Evolutionary conservation across 1,140 invertebrate genomes (phyloP).

Genomic region (Ridgeia piscesae): DNA sequence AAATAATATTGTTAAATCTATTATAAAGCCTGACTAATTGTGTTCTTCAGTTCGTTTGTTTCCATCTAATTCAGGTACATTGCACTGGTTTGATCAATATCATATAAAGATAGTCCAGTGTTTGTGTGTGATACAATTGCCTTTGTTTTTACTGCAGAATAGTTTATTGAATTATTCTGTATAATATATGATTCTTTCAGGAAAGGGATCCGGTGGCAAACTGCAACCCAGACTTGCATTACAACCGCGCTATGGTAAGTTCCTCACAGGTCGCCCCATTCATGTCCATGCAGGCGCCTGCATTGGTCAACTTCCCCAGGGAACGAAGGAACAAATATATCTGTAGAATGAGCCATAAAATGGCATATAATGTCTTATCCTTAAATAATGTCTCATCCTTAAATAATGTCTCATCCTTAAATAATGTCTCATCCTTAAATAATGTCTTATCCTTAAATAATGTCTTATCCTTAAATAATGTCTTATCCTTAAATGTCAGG

Average conservation of each 20-base stretch:
- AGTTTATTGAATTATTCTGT: constrained; percentile 20
- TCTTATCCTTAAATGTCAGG: too few relatives aligned
- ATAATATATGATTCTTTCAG: constrained; percentile 54
- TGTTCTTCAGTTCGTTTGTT: not conserved
- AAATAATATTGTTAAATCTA: too few relatives aligned
- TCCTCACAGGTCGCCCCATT: not conserved
- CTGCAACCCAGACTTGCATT: constrained; percentile 79
- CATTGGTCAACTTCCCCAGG: too few relatives aligned
- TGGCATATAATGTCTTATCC: too few relatives aligned
- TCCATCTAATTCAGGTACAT: not conserved
- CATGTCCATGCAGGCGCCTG: too few relatives aligned
- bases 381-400: too few relatives aligned
- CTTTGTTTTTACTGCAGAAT: not conserved
- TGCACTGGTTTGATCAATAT: not conserved
- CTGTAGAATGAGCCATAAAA: too few relatives aligned
- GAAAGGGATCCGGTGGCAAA: constrained; percentile 73
- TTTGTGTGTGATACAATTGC: not conserved
- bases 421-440: too few relatives aligned
- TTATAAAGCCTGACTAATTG: not conserved
- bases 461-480: too few relatives aligned
- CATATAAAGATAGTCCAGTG: not conserved
- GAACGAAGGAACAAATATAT: too few relatives aligned
- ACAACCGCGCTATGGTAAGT: constrained; percentile 80
- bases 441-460: too few relatives aligned
- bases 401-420: too few relatives aligned